These are phyloP conservation scores for Sebastes taczanowskii DNA, from an alignment of 2,797 vertebrate genomes.

Conservation along the genomic window DNA sequence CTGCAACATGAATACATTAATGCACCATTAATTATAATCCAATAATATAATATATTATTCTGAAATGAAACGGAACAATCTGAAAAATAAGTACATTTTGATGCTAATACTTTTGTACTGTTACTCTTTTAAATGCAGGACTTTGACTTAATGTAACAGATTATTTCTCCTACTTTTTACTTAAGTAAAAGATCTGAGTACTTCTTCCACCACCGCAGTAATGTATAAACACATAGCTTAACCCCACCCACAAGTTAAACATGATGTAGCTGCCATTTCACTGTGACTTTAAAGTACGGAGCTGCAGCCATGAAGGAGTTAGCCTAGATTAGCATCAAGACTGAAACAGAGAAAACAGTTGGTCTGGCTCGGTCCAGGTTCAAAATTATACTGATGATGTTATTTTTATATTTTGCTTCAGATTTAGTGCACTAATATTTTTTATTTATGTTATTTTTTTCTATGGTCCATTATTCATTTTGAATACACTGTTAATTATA, in stretches of 20 bases:
- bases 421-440: not conserved
- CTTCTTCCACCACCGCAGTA: not conserved
- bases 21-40: not conserved
- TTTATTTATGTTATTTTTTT: not conserved
- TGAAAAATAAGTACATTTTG: no score
- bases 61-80: no score
- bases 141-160: no score
- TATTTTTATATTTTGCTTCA: no score
- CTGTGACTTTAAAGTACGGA: not conserved
- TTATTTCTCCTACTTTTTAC: no score
- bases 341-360: no score
- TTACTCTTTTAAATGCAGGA: no score
- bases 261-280: fast-evolving
- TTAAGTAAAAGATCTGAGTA: no score
- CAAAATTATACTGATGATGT: no score
- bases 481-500: not conserved
- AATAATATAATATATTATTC: not conserved
- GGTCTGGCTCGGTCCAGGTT: no score
- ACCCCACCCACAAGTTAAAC: not conserved
- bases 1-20: not conserved
- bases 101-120: no score
- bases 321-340: not conserved
- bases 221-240: not conserved
- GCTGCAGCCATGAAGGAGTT: not conserved
- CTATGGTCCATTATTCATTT: not conserved